Evolutionary conservation across 2,888 invertebrate species (phyloP).

Genomic region (Polylopha cassiicola): DNA sequence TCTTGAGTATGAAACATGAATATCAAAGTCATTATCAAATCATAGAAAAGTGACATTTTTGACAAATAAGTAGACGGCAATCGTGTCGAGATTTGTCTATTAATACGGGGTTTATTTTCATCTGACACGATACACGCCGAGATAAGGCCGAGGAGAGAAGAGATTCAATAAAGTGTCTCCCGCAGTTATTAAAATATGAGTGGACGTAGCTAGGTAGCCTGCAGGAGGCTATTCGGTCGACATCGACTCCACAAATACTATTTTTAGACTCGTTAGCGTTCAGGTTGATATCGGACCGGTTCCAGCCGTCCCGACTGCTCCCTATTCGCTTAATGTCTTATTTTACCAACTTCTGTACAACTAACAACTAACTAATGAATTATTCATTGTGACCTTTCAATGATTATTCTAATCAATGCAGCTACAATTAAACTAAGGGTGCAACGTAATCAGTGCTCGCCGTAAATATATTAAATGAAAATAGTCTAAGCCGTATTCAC

Average conservation of each 20-base stretch:
- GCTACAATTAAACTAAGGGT: conserved; percentile 11
- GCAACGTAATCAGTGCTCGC: conserved; percentile 13
- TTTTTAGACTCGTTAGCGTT: conserved; percentile 29
- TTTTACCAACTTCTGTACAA: conserved; percentile 22
- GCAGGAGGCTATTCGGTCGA: conserved; percentile 17
- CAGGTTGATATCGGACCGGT: conserved; percentile 30
- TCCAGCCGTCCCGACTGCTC: conserved; percentile 21
- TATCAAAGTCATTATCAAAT: no score
- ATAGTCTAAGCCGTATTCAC: conserved; percentile 14
- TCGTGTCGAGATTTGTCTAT: no score
- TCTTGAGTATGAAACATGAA: no score
- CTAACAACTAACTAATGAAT: conserved; percentile 15
- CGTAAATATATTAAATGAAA: conserved; percentile 9
- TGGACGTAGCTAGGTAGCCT: conserved; percentile 8
- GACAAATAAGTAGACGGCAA: no score
- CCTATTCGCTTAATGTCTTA: conserved; percentile 33
- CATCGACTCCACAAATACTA: conserved; percentile 26
- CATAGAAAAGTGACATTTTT: no score
- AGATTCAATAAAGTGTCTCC: conserved; percentile 2
- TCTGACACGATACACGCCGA: neutral
- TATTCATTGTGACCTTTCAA: conserved; percentile 24
- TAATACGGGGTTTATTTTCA: no score
- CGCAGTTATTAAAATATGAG: conserved; percentile 10
- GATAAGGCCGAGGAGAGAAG: neutral
- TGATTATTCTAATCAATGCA: conserved; percentile 25